phyloP scores from a whole-genome alignment of 1,140 invertebrate genomes.

The Nylanderia fulva region DNA sequence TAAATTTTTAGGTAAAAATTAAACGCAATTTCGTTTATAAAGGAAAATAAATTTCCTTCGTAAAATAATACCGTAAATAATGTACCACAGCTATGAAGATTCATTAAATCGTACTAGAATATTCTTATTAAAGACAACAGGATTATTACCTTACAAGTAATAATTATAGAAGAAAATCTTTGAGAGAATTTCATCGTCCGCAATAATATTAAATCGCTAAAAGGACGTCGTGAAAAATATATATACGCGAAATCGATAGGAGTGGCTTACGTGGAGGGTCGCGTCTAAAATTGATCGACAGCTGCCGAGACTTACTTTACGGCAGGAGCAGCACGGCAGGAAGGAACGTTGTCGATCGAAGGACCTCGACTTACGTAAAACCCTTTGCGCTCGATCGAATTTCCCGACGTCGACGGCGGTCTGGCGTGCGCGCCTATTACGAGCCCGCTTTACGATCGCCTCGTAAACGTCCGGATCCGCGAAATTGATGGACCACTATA shows the following conservation, averaged over 20 bases:
- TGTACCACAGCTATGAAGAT: background rate
- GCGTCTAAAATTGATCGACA: constrained; percentile 38
- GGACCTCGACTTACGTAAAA: constrained; percentile 73
- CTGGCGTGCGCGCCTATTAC: constrained; percentile 67
- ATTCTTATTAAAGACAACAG: background rate
- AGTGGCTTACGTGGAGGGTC: background rate
- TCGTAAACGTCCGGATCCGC: constrained; percentile 80
- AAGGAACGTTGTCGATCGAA: constrained; percentile 58
- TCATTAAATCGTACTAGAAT: background rate
- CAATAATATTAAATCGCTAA: constrained; percentile 40
- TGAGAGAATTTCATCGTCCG: background rate
- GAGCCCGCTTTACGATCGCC: constrained; percentile 78
- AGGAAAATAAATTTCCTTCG: background rate
- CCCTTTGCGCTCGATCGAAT: constrained; percentile 77
- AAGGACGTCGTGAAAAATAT: background rate
- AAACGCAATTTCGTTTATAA: background rate
- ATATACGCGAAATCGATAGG: constrained; percentile 2
- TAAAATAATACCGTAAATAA: background rate
- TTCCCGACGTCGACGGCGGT: constrained; percentile 61
- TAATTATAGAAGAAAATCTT: background rate
- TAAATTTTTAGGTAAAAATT: background rate
- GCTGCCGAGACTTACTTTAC: background rate
- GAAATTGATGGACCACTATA: constrained; percentile 82
- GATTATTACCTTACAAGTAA: background rate
- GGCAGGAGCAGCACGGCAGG: background rate